Conservation (phyloP, 2,113 vertebrate genomes). For the Malurus cyaneus region DNA sequence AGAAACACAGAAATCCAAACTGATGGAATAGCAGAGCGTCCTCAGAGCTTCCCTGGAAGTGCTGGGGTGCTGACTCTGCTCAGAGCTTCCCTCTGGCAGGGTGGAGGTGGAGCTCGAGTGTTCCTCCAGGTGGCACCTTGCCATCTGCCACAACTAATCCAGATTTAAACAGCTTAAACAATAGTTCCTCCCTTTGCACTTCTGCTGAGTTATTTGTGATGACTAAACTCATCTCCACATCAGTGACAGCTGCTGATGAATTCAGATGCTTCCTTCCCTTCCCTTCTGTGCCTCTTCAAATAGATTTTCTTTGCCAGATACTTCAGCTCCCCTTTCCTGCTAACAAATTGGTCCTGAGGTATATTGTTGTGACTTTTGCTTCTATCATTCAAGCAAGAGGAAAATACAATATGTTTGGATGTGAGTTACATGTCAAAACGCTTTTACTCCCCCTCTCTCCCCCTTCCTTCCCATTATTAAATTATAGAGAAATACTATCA, state of each 20-base stretch:
- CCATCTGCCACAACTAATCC: neutral
- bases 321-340: slow-evolving; percentile 21
- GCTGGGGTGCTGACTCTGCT: neutral
- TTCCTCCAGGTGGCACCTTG: neutral
- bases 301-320: slow-evolving; percentile 19
- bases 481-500: slow-evolving; percentile 60
- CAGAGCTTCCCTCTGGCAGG: neutral
- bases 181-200: slow-evolving; percentile 13
- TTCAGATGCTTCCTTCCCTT: slow-evolving; percentile 52
- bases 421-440: slow-evolving; percentile 32
- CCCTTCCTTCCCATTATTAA: slow-evolving; percentile 40
- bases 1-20: neutral
- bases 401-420: neutral
- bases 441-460: slow-evolving; percentile 1
- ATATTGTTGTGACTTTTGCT: slow-evolving; percentile 20
- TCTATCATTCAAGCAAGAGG: slow-evolving; percentile 25
- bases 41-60: neutral
- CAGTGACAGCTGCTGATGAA: slow-evolving; percentile 63
- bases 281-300: slow-evolving; percentile 24
- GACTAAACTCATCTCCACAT: slow-evolving; percentile 50
- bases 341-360: slow-evolving; percentile 25
- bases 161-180: neutral
- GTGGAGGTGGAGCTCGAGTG: neutral
- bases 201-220: slow-evolving; percentile 18
- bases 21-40: neutral